Base-by-base conservation (phyloP, 2,888 invertebrate species). In the Plagiodera versicolora region DNA sequence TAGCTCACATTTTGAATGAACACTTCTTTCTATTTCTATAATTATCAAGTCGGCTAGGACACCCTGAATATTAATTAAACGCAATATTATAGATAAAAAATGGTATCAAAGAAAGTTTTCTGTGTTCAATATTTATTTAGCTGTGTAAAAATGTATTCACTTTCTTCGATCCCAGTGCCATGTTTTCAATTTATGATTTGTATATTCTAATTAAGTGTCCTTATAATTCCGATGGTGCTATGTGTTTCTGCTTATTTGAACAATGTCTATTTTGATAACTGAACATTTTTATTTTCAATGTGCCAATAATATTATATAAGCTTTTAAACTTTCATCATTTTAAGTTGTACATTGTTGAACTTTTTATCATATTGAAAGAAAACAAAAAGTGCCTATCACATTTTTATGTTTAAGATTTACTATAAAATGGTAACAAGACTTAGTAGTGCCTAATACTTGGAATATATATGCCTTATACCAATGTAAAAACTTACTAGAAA, bases 161-260 rank as follows among this genome's bases (percentile, higher is more conserved):
- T 8, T 45, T 28, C 35, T 20, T 50, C 56, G 47, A 20, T 30
- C 24, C 9, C 39, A 60, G 20, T 52, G 47, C 52, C 17, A 19
- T 56, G 20, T 14, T 19, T 52, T 19, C 0, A 30, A 46, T 47
- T 58, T 51, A 30, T 56, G 17, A 46, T 56, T 58, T 62, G 58
- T 52, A 62, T 62, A 58, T 17, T 58, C 44, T 62, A 35, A 54
- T 28, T 61, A 72, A 74, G 72, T 74, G 71, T 69, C 72, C 72
- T 72, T 73, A 72, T 63, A 32, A 70, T 72, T 66, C 68, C 66
- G 64, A 70, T 71, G 74, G 74, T 75, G 74, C 74, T 75, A 74
- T 18, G 45, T 60, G 58, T 63, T 61, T 70, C 67, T 49, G 63
- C 64, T 67, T 64, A 51, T 64, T 52, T 57, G 46, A 56, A 58